Base-by-base conservation (phyloP, 2,113 vertebrate genomes). In the Nematolebias whitei region DNA sequence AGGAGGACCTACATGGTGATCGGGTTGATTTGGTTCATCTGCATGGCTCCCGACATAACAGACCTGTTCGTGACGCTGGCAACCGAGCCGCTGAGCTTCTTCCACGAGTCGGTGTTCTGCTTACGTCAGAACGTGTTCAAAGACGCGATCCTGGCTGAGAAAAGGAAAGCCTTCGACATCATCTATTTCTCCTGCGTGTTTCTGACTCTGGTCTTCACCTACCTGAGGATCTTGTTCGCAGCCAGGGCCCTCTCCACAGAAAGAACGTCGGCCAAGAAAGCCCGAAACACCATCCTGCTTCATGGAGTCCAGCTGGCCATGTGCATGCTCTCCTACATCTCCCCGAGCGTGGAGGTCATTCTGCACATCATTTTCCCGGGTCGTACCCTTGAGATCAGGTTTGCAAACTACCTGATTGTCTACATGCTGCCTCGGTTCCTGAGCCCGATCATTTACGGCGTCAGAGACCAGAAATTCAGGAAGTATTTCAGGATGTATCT, bases 281-380 rank as follows among this genome's bases (percentile, higher is more conserved):
- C 88, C 38, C 85, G 86, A 43, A 93, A 88, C 70, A 93, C 91
- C 74, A 92, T 93, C 80, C 63, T 93, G 38, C 79, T 93, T 1
- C 92, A 93, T 29, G 92, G 90, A 0, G 77, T 35, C 1, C 91
- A 93, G 87, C 76, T 93, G 44, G 75, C 89, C 48, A 90, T 93
- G 91, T 93, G 92, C 72, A 68, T 93, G 87, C 86, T 92, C 12
- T 91, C 89, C 29, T 92, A 92, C 69, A 52, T 92, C 55, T 92
- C 90, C 7, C 90, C 90, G 1, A 90, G 71, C 0, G 64, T 92
- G 51, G 91, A 92, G 79, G 1, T 81, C 0, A 1, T 88, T 0
- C 69, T 93, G 12, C 68, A 23, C 18, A 54, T 83, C 7, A 80
- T 85, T 56, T 88, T 92, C 29, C 90, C 89, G 0, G 80, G 80